phyloP scores from a whole-genome alignment of 1,140 invertebrate genomes.

The Melitaea cinxia region DNA sequence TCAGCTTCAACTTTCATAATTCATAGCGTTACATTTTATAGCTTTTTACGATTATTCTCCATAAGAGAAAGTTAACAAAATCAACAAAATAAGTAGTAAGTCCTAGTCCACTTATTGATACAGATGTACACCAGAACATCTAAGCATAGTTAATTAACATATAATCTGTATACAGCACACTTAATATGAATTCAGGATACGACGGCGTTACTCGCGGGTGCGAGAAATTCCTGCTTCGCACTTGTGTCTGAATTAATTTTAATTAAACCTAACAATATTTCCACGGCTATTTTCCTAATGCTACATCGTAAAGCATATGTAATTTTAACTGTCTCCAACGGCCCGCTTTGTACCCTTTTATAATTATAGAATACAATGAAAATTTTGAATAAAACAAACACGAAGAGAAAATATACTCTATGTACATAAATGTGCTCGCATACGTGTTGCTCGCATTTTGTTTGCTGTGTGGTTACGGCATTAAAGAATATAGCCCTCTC shows the following conservation, averaged over 20 bases:
- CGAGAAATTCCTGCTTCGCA: constrained; percentile 22
- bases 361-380: constrained; percentile 19
- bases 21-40: no score
- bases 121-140: not conserved
- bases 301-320: constrained; percentile 10
- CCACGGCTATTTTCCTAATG: constrained; percentile 24
- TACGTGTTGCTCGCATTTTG: no score
- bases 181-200: constrained; percentile 13
- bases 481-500: no score
- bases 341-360: constrained; percentile 1
- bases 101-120: no score
- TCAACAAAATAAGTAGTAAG: not conserved
- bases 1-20: no score
- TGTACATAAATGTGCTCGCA: not conserved
- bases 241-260: constrained; percentile 30
- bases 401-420: not conserved
- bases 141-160: constrained; percentile 8
- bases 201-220: not conserved
- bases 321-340: constrained; percentile 17
- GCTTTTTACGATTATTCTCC: no score
- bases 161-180: not conserved
- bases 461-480: no score
- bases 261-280: constrained; percentile 33
- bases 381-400: not conserved
- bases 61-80: no score